Conservation (phyloP, 2,888 invertebrate genomes). For the Drosophila merina region DNA sequence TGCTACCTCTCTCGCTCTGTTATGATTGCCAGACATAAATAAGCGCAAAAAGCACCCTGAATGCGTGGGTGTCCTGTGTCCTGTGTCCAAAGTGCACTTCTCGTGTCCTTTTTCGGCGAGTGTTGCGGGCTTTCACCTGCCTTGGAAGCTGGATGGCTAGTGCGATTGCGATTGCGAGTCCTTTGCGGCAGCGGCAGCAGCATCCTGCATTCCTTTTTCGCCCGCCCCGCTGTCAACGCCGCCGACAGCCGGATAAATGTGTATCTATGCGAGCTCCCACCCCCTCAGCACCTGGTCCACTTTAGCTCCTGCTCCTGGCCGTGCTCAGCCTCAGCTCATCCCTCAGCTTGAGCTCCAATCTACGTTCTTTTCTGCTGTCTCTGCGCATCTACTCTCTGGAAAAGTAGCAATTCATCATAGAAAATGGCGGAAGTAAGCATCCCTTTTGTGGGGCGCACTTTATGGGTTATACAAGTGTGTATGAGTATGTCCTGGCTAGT, state of each 20-base stretch:
- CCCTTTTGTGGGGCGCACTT: slow-evolving; percentile 60
- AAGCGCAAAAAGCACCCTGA: slow-evolving; percentile 74
- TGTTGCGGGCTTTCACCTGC: slow-evolving; percentile 68
- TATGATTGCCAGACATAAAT: slow-evolving; percentile 79
- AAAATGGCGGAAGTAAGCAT: slow-evolving; percentile 82
- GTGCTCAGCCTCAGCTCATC: slow-evolving; percentile 11
- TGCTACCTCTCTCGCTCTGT: slow-evolving; percentile 34
- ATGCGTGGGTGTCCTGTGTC: slow-evolving; percentile 69
- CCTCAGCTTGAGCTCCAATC: neutral
- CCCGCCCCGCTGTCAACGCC: slow-evolving; percentile 63
- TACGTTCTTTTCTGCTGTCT: slow-evolving; percentile 31
- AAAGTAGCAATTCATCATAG: slow-evolving; percentile 83
- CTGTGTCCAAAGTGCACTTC: slow-evolving; percentile 52
- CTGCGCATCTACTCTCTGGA: slow-evolving; percentile 69
- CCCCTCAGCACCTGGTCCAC: slow-evolving; percentile 4
- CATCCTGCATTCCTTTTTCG: slow-evolving; percentile 30
- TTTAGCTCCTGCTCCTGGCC: slow-evolving; percentile 5
- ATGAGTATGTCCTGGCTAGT: slow-evolving; percentile 17
- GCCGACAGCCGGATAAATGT: slow-evolving; percentile 75
- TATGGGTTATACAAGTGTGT: slow-evolving; percentile 22
- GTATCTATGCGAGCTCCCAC: slow-evolving; percentile 49
- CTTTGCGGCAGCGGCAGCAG: slow-evolving; percentile 2
- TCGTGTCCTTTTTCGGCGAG: slow-evolving; percentile 25
- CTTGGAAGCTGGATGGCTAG: slow-evolving; percentile 43
- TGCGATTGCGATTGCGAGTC: slow-evolving; percentile 5